These are phyloP conservation scores for Pelobates cultripes DNA, from an alignment of 2,797 vertebrate species.

Conservation along the genomic window DNA sequence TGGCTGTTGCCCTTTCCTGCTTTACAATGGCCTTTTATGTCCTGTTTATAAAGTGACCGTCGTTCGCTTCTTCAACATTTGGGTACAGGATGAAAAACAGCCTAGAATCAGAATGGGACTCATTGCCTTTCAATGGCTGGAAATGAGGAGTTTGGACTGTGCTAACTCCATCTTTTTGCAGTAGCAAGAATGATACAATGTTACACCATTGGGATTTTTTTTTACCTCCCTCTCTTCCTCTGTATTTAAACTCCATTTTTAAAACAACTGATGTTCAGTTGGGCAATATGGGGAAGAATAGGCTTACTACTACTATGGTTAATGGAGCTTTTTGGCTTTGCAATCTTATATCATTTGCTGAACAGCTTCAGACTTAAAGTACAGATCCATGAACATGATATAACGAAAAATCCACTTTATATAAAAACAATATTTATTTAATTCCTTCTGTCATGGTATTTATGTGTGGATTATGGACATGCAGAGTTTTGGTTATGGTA, in stretches of 20 bases:
- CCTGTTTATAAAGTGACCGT: slow-evolving; percentile 85
- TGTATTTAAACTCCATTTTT: background rate
- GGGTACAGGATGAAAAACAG: background rate
- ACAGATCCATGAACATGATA: background rate
- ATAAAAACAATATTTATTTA: background rate
- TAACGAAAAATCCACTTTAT: background rate
- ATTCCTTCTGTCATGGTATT: background rate
- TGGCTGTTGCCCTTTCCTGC: slow-evolving; percentile 84
- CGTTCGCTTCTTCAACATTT: background rate
- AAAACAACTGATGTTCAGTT: background rate
- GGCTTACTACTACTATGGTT: background rate
- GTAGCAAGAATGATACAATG: background rate
- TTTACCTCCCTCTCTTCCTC: background rate
- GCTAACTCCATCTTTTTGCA: background rate
- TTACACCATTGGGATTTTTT: background rate
- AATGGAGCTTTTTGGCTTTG: background rate
- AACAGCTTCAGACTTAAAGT: background rate
- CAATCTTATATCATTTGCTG: background rate
- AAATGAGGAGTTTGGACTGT: background rate
- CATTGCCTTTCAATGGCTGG: background rate
- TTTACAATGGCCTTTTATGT: slow-evolving; percentile 88
- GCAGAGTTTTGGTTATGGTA: too few relatives aligned
- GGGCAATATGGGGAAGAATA: background rate
- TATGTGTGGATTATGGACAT: background rate
- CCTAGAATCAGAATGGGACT: background rate